Percentiles rank a stretch among this genome's conserved stretches.
Evolutionary conservation across 2,797 vertebrate genomes (phyloP).

Genomic region (Cichlasoma orientale): DNA sequence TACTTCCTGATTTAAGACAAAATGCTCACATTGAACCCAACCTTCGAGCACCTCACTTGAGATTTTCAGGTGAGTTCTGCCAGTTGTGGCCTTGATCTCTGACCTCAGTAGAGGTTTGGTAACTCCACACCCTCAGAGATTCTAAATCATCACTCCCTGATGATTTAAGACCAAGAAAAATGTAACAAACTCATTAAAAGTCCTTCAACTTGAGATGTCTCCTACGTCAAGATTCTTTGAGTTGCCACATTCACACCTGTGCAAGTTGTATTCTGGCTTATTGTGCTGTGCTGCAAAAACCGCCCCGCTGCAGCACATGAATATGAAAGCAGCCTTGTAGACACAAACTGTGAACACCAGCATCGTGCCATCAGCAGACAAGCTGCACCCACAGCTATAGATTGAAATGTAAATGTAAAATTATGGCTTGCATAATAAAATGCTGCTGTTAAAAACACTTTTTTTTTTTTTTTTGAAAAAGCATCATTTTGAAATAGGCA

Average conservation of each 20-base stretch:
- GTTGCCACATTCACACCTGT: no score
- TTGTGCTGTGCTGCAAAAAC: no score
- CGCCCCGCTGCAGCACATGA: no score
- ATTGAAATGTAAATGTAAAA: not conserved
- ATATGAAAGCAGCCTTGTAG: not conserved
- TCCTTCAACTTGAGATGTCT: fast-evolving
- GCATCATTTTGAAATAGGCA: not conserved
- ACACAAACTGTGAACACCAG: not conserved
- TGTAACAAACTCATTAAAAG: not conserved
- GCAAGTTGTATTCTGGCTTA: no score
- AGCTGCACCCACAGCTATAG: not conserved
- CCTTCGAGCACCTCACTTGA: not conserved
- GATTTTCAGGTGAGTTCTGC: not conserved
- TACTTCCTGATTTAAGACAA: not conserved
- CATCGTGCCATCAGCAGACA: not conserved
- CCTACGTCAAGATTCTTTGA: no score
- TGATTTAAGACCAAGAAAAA: not conserved
- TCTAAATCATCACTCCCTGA: not conserved
- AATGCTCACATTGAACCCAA: not conserved
- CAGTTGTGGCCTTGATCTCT: not conserved
- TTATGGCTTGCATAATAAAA: not conserved
- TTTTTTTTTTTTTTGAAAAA: not conserved
- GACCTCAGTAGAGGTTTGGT: not conserved
- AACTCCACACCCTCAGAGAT: not conserved
- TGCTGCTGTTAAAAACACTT: not conserved